Evolutionary conservation across 1,140 invertebrate genomes (phyloP).

Genomic region (Dreissena rostriformis): DNA sequence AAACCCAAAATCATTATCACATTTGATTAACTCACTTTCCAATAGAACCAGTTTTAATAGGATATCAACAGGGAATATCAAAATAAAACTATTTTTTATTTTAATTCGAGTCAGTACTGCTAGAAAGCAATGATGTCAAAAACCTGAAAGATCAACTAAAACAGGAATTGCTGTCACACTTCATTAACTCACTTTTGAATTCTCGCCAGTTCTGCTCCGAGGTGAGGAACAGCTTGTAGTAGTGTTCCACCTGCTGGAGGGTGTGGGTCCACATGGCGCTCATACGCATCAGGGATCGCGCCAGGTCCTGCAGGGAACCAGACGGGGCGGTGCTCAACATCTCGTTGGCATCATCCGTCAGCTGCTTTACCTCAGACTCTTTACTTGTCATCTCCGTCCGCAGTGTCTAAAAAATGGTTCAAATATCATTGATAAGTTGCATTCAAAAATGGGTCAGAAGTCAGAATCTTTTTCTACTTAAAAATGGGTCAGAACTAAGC

Average conservation of each 20-base stretch:
- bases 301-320: slow-evolving; percentile 74
- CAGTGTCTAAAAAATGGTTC: slow-evolving; percentile 65
- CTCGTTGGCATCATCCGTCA: slow-evolving; percentile 73
- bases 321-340: slow-evolving; percentile 70
- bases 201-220: slow-evolving; percentile 73
- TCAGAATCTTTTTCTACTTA: too few relatives aligned
- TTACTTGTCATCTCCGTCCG: slow-evolving; percentile 71
- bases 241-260: slow-evolving; percentile 70
- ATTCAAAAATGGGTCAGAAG: too few relatives aligned
- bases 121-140: too few relatives aligned
- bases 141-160: too few relatives aligned
- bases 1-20: too few relatives aligned
- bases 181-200: slow-evolving; percentile 64
- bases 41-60: too few relatives aligned
- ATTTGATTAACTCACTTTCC: too few relatives aligned
- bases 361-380: slow-evolving; percentile 67
- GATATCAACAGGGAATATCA: too few relatives aligned
- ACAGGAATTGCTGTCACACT: too few relatives aligned
- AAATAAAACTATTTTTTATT: too few relatives aligned
- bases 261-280: slow-evolving; percentile 75
- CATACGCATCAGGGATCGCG: slow-evolving; percentile 74
- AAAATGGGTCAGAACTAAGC: too few relatives aligned
- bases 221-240: slow-evolving; percentile 66
- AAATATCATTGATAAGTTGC: not conserved
- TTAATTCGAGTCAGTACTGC: too few relatives aligned